A percentile compares a stretch with the other conserved stretches of the same genome.
phyloP scores from a whole-genome alignment of 2,888 invertebrate species.

The Pristionchus entomophagus region DNA sequence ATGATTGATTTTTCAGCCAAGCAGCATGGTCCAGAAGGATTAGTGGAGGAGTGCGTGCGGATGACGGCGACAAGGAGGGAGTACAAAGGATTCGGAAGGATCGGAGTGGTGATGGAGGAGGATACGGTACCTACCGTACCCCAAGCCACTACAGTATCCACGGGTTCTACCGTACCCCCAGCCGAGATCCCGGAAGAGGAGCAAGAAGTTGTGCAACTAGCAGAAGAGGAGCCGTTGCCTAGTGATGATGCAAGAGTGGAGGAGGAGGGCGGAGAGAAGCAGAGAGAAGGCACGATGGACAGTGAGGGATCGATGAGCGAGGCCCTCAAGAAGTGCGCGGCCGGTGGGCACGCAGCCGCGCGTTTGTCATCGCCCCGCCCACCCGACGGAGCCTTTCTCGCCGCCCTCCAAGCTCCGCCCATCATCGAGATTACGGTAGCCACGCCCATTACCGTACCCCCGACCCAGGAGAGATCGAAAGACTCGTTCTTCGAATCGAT shows the following conservation, averaged over 20 bases:
- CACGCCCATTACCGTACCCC: background rate
- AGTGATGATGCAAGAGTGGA: constrained; percentile 28
- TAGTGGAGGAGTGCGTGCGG: constrained; percentile 27
- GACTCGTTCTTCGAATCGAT: constrained; percentile 32
- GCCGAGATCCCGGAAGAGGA: background rate
- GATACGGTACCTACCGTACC: constrained; percentile 18
- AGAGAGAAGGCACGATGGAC: background rate
- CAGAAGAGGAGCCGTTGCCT: background rate
- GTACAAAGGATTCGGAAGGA: background rate
- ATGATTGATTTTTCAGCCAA: constrained; percentile 22
- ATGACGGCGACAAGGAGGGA: constrained; percentile 13
- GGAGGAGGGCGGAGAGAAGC: background rate
- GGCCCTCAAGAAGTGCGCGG: constrained; percentile 10
- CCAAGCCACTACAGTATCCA: background rate
- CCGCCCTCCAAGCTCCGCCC: constrained; percentile 7
- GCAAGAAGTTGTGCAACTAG: background rate
- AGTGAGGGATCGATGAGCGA: constrained; percentile 30
- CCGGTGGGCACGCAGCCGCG: background rate
- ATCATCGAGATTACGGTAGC: background rate
- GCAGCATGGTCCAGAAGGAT: constrained; percentile 22
- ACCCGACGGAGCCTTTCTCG: background rate
- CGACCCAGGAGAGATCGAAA: background rate
- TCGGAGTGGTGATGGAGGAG: background rate
- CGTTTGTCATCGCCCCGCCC: constrained; percentile 5
- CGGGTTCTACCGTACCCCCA: no score